Base-by-base conservation (phyloP, 2,113 vertebrate species). In the Chlamydotis undulata region DNA sequence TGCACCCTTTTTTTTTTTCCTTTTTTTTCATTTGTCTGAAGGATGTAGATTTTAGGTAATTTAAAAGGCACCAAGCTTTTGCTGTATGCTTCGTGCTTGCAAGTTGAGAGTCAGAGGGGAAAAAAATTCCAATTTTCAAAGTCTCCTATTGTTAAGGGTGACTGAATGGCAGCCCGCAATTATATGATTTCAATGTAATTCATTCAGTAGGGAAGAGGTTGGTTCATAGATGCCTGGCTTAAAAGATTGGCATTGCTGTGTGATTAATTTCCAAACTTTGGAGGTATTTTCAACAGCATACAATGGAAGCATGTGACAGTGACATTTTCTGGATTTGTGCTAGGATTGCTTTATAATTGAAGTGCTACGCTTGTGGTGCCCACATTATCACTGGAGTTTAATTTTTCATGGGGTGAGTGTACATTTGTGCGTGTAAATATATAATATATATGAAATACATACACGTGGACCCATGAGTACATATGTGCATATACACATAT, bases 91-190 rank as follows among this genome's bases (percentile, higher is more conserved):
- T 97, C 95, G 57, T 92, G 94, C 86, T 83, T 88, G 90, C 91
- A 97, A 96, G 88, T 90, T 76, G 82, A 57, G 83, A 97, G 90
- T 95, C 94, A 95, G 89, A 95, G 87, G 89, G 93, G 93, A 96
- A 96, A 97, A 97, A 97, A 93, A 28, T 96, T 96, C 95, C 96
- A 95, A 94, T 97, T 97, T 97, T 96, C 75, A 0, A 90, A 92
- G 93, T 95, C 75, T 82, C 89, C 96, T 97, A 97, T 97, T 92
- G 95, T 97, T 97, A 97, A 95, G 97, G 97, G 96, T 97, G 97
- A 97, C 96, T 81, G 95, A 92, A 81, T 94, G 97, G 97, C 97
- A 97, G 96, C 87, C 79, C 49, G 95, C 96, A 97, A 97, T 97
- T 97, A 97, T 74, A 97, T 95, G 97, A 95, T 93, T 97, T 96